Conservation (phyloP, 2,797 vertebrate species). For the Macropodus opercularis region DNA sequence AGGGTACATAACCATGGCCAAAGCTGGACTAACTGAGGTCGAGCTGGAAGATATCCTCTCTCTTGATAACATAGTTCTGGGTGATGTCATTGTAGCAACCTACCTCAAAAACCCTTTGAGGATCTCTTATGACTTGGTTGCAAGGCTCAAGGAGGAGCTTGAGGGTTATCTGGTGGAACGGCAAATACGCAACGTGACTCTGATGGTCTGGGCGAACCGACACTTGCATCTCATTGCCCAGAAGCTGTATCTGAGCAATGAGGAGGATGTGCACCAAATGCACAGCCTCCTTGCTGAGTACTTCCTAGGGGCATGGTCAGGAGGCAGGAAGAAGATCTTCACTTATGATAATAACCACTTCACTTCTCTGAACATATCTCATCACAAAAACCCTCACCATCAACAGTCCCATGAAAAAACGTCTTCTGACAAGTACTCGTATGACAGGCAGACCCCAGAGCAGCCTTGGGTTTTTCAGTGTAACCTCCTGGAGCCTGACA, state of each 20-base stretch:
- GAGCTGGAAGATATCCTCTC: slow-evolving; percentile 97
- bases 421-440: slow-evolving; percentile 89
- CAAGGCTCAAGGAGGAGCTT: slow-evolving; percentile 94
- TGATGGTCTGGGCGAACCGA: slow-evolving; percentile 98
- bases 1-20: slow-evolving; percentile 97
- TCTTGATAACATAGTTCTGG: slow-evolving; percentile 94
- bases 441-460: slow-evolving; percentile 95
- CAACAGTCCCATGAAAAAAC: slow-evolving; percentile 88
- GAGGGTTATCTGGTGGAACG: slow-evolving; percentile 94
- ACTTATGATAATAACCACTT: slow-evolving; percentile 88
- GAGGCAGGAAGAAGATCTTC: slow-evolving; percentile 94
- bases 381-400: slow-evolving; percentile 87
- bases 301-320: slow-evolving; percentile 98
- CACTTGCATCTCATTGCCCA: slow-evolving; percentile 98
- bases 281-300: slow-evolving; percentile 96
- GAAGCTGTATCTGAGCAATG: slow-evolving; percentile 94
- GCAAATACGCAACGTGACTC: slow-evolving; percentile 93
- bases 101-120: slow-evolving; percentile 90
- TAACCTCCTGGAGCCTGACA: slow-evolving; percentile 95
- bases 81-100: slow-evolving; percentile 86
- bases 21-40: slow-evolving; percentile 93
- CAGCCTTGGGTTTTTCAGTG: slow-evolving; percentile 99
- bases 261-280: slow-evolving; percentile 94
- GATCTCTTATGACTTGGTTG: slow-evolving; percentile 93
- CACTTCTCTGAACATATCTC: slow-evolving; percentile 88